Base-by-base conservation (phyloP, 2,113 vertebrate species). In the Crotophaga sulcirostris region DNA sequence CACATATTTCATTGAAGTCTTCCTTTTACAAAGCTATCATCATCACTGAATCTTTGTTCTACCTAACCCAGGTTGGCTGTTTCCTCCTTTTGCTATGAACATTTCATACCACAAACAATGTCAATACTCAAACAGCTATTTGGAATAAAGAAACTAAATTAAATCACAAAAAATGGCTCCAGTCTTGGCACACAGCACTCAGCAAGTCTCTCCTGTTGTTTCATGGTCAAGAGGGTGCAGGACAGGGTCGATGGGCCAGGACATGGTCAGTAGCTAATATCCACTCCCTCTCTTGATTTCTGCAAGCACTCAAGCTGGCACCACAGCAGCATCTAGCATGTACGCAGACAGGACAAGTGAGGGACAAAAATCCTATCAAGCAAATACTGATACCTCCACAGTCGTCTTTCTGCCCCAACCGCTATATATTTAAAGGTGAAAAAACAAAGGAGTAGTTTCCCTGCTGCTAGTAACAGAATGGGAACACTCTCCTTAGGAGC, bases 61-160 rank as follows among this genome's bases (percentile, higher is more conserved):
- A 92, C 54, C 67, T 34, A 23, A 76, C 58, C 40, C n/a, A 75
- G 33, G 66, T 20, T 34, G 76, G 38, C 33, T 83, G 77, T 76
- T 96, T 75, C 62, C 64, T 64, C 63, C 80, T 75, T 68, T 94
- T 97, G 25, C 64, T 90, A 31, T 26, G 72, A 94, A 78, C 17
- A 34, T 19, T 0, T 63, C 25, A 2, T 69, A 51, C 14, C 5
- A 44, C 28, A 83, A 93, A 33, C 78, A 86, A 59, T 3, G 15
- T 85, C 72, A 90, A 59, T 73, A 81, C 9, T 70, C 8, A 62
- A 95, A 44, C 3, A 76, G 14, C 4, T 55, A 52, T 56, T 72
- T 6, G 51, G 49, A 91, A 70, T 77, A 49, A 88, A 79, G 21
- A 89, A 90, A 45, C 24, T 23, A 51, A 56, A 63, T 29, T 51